These are phyloP conservation scores for Bugulina stolonifera DNA, from an alignment of 2,888 invertebrate species.

Conservation along the genomic window DNA sequence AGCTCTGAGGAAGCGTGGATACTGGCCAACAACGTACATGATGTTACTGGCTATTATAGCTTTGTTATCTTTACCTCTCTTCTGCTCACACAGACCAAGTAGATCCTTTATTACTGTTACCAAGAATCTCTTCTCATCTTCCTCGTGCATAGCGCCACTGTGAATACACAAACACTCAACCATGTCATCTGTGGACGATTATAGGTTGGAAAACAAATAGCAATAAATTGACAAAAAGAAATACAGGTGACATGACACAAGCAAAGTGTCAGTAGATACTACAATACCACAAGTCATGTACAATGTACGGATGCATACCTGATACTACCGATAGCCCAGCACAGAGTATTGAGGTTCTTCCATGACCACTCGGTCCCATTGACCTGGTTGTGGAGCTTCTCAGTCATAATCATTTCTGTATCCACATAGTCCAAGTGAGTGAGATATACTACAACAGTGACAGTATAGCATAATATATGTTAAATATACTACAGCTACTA, in stretches of 20 bases:
- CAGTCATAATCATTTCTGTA: conserved; percentile 98
- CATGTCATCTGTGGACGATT: too few species aligned
- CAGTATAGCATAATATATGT: too few species aligned
- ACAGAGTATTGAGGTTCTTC: conserved; percentile 93
- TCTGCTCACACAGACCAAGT: conserved; percentile 86
- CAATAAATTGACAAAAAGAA: too few species aligned
- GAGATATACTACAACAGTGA: conserved; percentile 69
- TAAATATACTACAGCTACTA: not conserved
- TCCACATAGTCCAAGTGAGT: conserved; percentile 97
- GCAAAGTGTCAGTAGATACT: too few species aligned
- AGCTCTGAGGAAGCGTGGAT: conserved; percentile 93
- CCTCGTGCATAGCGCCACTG: conserved; percentile 95
- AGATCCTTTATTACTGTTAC: conserved; percentile 94
- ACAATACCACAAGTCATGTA: too few species aligned
- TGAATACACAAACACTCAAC: not conserved
- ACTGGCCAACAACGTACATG: conserved; percentile 99
- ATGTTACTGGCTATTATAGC: conserved; percentile 99
- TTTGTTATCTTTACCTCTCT: conserved; percentile 98
- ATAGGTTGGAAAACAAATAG: too few species aligned
- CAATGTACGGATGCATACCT: too few species aligned
- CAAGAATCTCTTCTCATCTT: conserved; percentile 96
- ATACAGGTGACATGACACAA: too few species aligned
- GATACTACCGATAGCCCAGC: conserved; percentile 25
- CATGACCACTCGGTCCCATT: conserved; percentile 98
- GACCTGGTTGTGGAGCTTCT: conserved; percentile 94